Evolutionary conservation across 2,797 vertebrate genomes (phyloP), one percentile per base, ranked within the genome.

Genomic region (Distichodus sexfasciatus): DNA sequence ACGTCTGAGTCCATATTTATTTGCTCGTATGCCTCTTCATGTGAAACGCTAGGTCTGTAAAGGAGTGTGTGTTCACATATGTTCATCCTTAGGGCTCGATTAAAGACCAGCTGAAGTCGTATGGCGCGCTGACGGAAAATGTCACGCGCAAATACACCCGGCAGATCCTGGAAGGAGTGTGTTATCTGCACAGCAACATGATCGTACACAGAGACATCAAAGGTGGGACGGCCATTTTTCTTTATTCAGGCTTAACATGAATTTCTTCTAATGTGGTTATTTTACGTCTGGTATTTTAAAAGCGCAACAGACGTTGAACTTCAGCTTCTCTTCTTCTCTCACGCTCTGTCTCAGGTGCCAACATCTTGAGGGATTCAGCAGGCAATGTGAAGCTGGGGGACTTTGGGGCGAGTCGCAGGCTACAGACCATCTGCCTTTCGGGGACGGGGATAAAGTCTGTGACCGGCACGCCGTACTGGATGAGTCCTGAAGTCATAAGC

Each of bases 141-240:
- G 97, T 99, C 83, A 98, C 97, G 1, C 94, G 97, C 6, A 95
- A 95, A 79, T 99, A 99, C 36, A 98, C 96, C 0, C 89, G 97
- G 21, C 97, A 99, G 90, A 99, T 99, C 86, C 88, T 99, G 81
- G 97, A 99, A 84, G 97, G 97, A 0, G 95, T 99, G 43, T 94
- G 96, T 62, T 99, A 99, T 89, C 93, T 99, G 82, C 97, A 99
- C 89, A 98, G 96, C 87, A 99, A 99, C 85, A 99, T 99, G 97
- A 99, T 99, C 74, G 97, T 99, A 74, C 97, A 99, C 88, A 88
- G 97, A 84, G 97, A 99, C 90, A 95, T 99, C 79, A 99, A 99
- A 96, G 97, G 97, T 98, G 82, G 85, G 81, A 6, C 33, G 2
- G 12, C 11, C 38, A 14, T 8, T 4, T 29, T 19, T 51, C 6